A percentile compares a stretch with the other conserved stretches of the same genome.
These are phyloP conservation scores for Gasterosteus aculeatus DNA, from an alignment of 2,113 vertebrate genomes.

Conservation along the genomic window DNA sequence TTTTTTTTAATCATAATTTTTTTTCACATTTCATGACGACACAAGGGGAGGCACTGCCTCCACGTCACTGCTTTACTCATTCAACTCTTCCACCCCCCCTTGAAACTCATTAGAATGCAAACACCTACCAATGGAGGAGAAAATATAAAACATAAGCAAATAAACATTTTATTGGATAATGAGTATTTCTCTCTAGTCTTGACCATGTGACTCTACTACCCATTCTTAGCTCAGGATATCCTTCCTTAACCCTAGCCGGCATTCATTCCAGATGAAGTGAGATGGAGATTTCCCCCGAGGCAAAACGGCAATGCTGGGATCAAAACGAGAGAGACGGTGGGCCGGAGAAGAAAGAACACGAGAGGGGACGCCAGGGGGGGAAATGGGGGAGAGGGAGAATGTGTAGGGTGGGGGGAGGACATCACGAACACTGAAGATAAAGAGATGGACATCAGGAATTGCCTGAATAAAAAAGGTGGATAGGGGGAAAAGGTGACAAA, in stretches of 20 bases:
- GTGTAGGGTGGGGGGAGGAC: conserved; percentile 22
- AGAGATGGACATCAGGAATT: conserved; percentile 1
- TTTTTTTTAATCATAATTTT: no score
- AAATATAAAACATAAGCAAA: background rate
- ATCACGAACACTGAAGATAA: background rate
- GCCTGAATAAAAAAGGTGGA: background rate
- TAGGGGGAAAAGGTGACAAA: background rate
- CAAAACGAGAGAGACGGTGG: conserved; percentile 56
- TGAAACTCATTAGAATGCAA: background rate
- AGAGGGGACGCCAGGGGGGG: conserved; percentile 5
- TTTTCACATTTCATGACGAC: no score
- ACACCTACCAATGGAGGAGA: background rate
- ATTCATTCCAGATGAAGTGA: conserved; percentile 74
- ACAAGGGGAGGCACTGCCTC: no score
- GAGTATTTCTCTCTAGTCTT: conserved; percentile 7
- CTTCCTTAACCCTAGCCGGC: conserved; percentile 38
- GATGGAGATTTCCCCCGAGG: conserved; percentile 67
- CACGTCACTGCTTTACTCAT: no score
- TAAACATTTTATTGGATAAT: background rate
- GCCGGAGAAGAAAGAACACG: conserved; percentile 32
- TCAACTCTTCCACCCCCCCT: no score
- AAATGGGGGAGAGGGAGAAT: background rate
- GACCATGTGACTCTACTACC: conserved; percentile 28
- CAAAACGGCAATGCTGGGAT: conserved; percentile 63
- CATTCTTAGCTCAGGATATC: conserved; percentile 47